Evolutionary conservation across 2,113 vertebrate species (phyloP).

Genomic region (Eonycteris spelaea): DNA sequence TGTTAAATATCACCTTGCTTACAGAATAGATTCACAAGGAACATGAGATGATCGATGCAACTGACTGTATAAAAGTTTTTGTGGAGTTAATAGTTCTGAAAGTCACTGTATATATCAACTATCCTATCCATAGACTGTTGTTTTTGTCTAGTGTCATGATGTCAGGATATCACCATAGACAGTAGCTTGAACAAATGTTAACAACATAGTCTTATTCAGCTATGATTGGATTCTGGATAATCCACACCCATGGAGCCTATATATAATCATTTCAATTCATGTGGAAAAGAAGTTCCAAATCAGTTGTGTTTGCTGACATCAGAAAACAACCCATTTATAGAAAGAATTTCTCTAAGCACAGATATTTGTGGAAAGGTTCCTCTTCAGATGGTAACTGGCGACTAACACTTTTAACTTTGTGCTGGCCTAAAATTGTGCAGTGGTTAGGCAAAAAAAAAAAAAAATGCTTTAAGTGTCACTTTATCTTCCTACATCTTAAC

Average conservation of each 20-base stretch:
- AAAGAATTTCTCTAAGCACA: background rate
- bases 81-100: background rate
- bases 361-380: background rate
- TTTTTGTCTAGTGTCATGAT: background rate
- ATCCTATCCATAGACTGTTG: background rate
- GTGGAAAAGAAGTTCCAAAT: slow-evolving; percentile 29
- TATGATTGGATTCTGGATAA: slow-evolving; percentile 14
- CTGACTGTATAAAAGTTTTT: background rate
- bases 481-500: background rate
- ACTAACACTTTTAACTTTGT: background rate
- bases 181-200: background rate
- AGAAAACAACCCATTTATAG: slow-evolving; percentile 40
- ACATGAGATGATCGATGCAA: background rate
- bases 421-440: background rate
- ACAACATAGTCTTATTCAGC: background rate
- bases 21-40: background rate
- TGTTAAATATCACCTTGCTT: background rate
- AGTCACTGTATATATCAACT: background rate
- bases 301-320: slow-evolving; percentile 29
- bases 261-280: slow-evolving; percentile 13
- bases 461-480: background rate
- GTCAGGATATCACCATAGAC: background rate
- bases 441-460: slow-evolving; percentile 2
- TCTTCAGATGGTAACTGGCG: background rate
- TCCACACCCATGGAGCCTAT: background rate